phyloP scores from a whole-genome alignment of 1,140 invertebrate species.

The Brachionus rubens region DNA sequence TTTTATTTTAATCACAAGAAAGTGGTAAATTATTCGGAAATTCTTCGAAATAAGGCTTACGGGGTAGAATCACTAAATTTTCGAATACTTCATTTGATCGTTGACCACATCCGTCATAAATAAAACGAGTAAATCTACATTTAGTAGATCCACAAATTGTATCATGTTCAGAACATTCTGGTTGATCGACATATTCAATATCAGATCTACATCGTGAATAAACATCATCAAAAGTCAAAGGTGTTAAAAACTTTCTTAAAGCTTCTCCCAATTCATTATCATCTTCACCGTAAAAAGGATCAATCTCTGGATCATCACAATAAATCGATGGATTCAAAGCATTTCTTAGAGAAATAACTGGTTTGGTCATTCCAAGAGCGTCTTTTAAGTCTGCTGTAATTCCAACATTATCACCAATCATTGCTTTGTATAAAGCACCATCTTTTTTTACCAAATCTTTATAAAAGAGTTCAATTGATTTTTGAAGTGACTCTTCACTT shows the following conservation, averaged over 20 bases:
- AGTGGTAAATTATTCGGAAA: constrained; percentile 1
- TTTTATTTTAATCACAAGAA: constrained; percentile 10
- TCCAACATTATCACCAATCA: neutral
- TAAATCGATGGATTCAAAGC: neutral
- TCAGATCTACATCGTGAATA: neutral
- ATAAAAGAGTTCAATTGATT: neutral
- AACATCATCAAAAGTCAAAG: neutral
- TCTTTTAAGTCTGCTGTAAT: neutral
- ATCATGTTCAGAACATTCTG: neutral
- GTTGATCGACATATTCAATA: neutral
- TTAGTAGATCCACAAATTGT: neutral
- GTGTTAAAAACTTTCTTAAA: neutral
- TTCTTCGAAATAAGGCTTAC: neutral
- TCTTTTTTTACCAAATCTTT: neutral
- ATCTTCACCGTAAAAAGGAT: neutral
- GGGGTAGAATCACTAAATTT: neutral
- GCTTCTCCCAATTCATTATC: neutral
- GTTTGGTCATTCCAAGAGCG: neutral
- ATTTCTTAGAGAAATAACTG: neutral
- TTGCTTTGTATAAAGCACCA: neutral
- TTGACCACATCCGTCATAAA: constrained; percentile 11
- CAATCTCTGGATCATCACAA: constrained; percentile 25
- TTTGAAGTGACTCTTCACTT: neutral
- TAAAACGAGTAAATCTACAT: constrained; percentile 9
- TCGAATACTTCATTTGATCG: constrained; percentile 11